Conservation (phyloP, 2,113 vertebrate genomes). For the Malurus cyaneus region DNA sequence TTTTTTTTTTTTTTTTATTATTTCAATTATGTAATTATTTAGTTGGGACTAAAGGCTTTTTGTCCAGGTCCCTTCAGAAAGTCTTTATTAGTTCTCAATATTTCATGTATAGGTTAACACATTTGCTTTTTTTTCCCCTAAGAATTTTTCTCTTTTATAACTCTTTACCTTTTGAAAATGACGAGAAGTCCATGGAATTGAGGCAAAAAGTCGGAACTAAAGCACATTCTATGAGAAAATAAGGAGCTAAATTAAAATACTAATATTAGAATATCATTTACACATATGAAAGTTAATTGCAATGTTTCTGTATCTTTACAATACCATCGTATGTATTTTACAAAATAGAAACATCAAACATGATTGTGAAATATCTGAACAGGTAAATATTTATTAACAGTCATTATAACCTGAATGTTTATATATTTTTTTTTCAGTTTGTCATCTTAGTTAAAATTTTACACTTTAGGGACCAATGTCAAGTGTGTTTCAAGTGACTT, state of each 20-base stretch:
- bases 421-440: background rate
- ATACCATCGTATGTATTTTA: background rate
- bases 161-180: background rate
- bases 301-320: background rate
- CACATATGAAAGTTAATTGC: background rate
- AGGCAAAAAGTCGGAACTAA: background rate
- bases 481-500: background rate
- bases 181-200: background rate
- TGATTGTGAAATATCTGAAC: background rate
- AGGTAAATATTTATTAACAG: background rate
- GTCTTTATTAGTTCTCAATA: background rate
- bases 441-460: background rate
- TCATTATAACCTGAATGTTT: background rate
- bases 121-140: accelerated
- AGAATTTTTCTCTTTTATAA: background rate
- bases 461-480: background rate
- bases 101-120: background rate
- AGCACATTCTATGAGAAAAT: background rate
- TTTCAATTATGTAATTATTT: background rate
- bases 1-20: too few relatives aligned
- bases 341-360: background rate
- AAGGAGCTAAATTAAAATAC: background rate
- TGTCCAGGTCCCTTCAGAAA: background rate
- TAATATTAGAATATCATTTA: background rate
- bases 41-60: background rate